Percentiles rank a stretch among this genome's conserved stretches.
phyloP scores from a whole-genome alignment of 1,140 invertebrate genomes.

The Drosophila varians region DNA sequence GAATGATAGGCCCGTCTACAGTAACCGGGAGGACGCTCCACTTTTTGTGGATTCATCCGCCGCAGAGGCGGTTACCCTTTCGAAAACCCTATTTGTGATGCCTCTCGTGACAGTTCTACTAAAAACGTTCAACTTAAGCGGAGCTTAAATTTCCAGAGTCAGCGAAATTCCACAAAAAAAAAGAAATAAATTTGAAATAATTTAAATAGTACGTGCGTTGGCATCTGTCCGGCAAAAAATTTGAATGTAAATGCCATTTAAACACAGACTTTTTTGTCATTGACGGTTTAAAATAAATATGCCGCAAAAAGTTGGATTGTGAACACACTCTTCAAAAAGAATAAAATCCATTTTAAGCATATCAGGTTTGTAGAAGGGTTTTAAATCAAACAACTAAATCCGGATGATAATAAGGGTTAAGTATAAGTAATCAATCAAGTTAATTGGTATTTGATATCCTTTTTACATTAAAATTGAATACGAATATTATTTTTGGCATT shows the following conservation, averaged over 20 bases:
- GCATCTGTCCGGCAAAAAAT: neutral
- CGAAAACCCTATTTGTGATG: neutral
- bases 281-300: neutral
- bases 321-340: neutral
- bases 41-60: constrained; percentile 43
- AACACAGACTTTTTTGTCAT: neutral
- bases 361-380: neutral
- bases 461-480: neutral
- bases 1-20: constrained; percentile 86
- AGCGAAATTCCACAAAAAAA: neutral
- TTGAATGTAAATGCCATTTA: neutral
- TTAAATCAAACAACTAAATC: neutral
- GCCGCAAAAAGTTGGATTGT: neutral
- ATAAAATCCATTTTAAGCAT: neutral
- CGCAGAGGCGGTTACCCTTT: neutral
- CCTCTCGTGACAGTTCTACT: neutral
- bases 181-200: neutral
- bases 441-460: neutral
- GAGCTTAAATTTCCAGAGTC: neutral
- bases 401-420: neutral
- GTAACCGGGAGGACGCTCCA: neutral
- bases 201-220: neutral
- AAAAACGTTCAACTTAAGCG: neutral
- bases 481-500: neutral
- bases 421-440: neutral